phyloP scores from a whole-genome alignment of 2,888 invertebrate genomes.

The Drosophila recens region DNA sequence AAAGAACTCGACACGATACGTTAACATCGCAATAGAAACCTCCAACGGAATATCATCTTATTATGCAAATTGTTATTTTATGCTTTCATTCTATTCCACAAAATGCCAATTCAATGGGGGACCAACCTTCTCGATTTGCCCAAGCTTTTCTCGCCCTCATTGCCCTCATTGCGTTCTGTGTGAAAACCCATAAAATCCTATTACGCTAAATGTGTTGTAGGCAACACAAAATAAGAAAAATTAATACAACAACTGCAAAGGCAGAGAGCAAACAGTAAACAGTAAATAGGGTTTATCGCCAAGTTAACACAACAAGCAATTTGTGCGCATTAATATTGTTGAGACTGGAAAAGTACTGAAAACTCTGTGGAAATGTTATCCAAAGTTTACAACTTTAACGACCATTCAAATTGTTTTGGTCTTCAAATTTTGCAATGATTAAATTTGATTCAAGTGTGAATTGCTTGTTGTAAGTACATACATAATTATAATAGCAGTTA shows the following conservation, averaged over 20 bases:
- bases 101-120: conserved; percentile 48
- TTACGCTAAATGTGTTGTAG: conserved; percentile 55
- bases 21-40: conserved; percentile 37
- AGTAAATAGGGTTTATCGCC: conserved; percentile 54
- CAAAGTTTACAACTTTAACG: conserved; percentile 3
- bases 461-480: not conserved
- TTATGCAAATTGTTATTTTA: conserved; percentile 76
- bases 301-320: conserved; percentile 61
- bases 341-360: conserved; percentile 8
- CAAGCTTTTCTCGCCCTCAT: not conserved
- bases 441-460: conserved; percentile 18
- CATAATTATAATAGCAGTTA: not conserved
- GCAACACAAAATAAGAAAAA: conserved; percentile 10
- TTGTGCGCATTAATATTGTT: conserved; percentile 53
- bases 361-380: conserved; percentile 8
- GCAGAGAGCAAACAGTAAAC: conserved; percentile 33
- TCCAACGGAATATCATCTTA: conserved; percentile 65
- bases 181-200: conserved; percentile 62
- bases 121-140: conserved; percentile 9
- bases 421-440: conserved; percentile 6
- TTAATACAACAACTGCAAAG: conserved; percentile 4
- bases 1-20: conserved; percentile 40
- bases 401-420: conserved; percentile 2
- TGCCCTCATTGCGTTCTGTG: conserved; percentile 1
- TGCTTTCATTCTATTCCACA: conserved; percentile 57